Base-by-base conservation (phyloP, 1,140 invertebrate species). In the Saccostrea cuccullata region DNA sequence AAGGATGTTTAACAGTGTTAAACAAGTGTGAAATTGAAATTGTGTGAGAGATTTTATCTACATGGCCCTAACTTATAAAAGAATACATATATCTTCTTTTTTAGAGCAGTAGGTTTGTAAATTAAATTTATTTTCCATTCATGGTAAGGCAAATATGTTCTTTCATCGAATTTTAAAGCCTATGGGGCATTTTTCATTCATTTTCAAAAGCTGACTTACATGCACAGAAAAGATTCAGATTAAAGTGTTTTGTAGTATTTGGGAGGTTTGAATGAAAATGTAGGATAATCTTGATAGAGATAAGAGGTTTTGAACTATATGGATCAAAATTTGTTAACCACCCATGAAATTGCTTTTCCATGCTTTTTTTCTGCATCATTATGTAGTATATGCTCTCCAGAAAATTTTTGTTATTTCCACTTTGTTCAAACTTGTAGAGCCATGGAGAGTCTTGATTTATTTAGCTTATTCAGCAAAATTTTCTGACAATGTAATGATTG, bases 21-120 rank as follows among this genome's bases (percentile, higher is more conserved):
- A 77, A 77, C 70, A 30, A 36, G 70, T 77, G 70, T 77, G 70
- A 77, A 77, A 77, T 77, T 77, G 70, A 36, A 30, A 77, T 77
- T 77, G 23, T 30, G 12, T 73, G 67, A 13, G 23, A 73, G 67
- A 73, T 73, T 36, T 36, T 77, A 77, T 77, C 70, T 77, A 9
- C 47, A 47, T 47, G 23, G 23, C 26, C 70, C 13, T 77, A 30
- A 77, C 70, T 77, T 77, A 77, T 36, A 77, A 30, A 30, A 77
- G 30, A 30, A 30, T 77, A 23, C 20, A 20, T 67, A 67, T 67
- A 77, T 77, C 30, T 47, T 26, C 70, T 36, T 77, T 30, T 36
- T 77, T 30, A 77, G 30, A 77, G 70, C 70, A 77, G 23, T 36
- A 15, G 26, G 70, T 15, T 30, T 77, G 23, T 17, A 15, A 36